phyloP scores from a whole-genome alignment of 2,888 invertebrate genomes.

The Caenorhabditis doughertyi region DNA sequence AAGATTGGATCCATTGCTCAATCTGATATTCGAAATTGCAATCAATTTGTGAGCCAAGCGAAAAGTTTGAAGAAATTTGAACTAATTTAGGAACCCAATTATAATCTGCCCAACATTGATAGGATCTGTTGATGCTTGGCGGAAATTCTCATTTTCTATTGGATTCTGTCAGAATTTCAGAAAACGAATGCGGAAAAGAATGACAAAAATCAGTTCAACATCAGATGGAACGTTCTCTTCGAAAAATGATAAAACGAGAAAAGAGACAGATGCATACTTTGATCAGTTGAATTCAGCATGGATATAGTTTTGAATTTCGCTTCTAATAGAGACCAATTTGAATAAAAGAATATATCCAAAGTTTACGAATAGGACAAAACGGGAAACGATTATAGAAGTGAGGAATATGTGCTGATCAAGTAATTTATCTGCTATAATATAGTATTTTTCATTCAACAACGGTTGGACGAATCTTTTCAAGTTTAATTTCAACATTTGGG shows the following conservation, averaged over 20 bases:
- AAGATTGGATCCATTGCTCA: conserved; percentile 33
- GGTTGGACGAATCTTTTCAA: no score
- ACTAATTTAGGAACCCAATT: conserved; percentile 44
- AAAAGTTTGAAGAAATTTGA: neutral
- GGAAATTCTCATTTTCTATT: conserved; percentile 11
- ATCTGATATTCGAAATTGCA: conserved; percentile 32
- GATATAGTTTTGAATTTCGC: conserved; percentile 9
- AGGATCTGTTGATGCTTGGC: conserved; percentile 31
- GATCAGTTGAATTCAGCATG: conserved; percentile 49
- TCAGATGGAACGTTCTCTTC: neutral
- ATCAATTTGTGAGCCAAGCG: conserved; percentile 39
- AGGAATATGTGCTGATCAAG: no score
- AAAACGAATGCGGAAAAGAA: neutral
- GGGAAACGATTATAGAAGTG: no score
- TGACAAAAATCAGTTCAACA: conserved; percentile 38
- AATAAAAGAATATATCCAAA: neutral
- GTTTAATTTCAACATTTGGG: no score
- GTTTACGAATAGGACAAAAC: no score
- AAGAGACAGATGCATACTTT: conserved; percentile 52
- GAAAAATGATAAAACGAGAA: neutral
- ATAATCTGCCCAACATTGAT: conserved; percentile 48
- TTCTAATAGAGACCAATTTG: neutral
- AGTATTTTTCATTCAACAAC: no score
- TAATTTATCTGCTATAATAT: no score
- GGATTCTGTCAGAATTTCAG: neutral